phyloP scores from a whole-genome alignment of 1,140 invertebrate species.

The Dryas iulia region DNA sequence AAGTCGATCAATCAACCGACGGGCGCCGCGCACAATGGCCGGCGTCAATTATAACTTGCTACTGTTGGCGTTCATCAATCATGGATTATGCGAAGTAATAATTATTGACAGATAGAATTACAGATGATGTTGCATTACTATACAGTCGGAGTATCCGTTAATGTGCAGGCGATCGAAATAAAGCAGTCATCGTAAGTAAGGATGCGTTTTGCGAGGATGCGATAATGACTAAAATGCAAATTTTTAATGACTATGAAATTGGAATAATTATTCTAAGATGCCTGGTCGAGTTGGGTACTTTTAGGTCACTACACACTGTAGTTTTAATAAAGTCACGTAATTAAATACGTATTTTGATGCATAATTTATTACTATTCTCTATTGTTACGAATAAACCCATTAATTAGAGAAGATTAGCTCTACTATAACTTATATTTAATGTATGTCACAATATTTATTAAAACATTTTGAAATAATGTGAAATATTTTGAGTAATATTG shows the following conservation, averaged over 20 bases:
- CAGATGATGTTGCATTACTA: constrained; percentile 37
- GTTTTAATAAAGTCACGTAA: no score
- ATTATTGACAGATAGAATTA: constrained; percentile 71
- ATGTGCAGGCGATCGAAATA: constrained; percentile 14
- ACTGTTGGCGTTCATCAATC: constrained; percentile 70
- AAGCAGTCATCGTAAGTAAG: constrained; percentile 24
- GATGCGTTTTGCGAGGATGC: constrained; percentile 25
- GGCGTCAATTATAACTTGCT: constrained; percentile 60
- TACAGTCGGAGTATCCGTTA: constrained; percentile 32
- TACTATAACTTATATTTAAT: no score
- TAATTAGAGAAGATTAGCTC: no score
- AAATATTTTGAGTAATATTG: not conserved
- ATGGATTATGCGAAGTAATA: constrained; percentile 64
- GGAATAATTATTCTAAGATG: no score
- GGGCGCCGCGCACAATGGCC: constrained; percentile 47
- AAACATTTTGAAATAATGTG: no score
- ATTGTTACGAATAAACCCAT: no score
- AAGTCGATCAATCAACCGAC: constrained; percentile 54
- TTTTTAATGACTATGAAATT: not conserved
- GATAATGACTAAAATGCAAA: not conserved
- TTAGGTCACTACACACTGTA: no score
- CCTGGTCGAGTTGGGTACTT: no score
- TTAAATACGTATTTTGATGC: not conserved
- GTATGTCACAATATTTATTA: no score
- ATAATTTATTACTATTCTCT: no score